Base-by-base conservation (phyloP, 1,140 invertebrate species). In the Myzus persicae region DNA sequence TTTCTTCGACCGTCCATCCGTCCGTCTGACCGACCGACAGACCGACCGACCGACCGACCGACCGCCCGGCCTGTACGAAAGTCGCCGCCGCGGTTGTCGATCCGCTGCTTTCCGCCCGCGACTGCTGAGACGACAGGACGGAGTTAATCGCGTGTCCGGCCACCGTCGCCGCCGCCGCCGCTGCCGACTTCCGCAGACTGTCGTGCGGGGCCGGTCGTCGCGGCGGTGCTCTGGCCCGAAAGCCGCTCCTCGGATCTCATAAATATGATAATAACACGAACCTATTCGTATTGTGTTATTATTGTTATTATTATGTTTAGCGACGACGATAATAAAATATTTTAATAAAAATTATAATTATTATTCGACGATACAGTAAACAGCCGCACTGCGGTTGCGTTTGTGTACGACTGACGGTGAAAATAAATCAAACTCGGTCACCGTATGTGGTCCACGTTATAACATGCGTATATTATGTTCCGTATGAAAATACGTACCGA, bases 381-480 rank as follows among this genome's bases (percentile, higher is more conserved):
- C 59, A n/a, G 14, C 59, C 31, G 59, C 31, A 4, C 59, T 9
- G 31, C 31, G 31, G 59, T 54, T 6, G 54, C 0, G 59, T 11
- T 26, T 31, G 11, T 22, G 59, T 18, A 67, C 31, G 31, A n/a
- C 14, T 0, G 59, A 36, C 59, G 59, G 59, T 76, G 59, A n/a
- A 76, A n/a, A 76, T 76, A 76, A 76, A 76, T 76, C 59, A n/a
- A n/a, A 76, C 59, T 9, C 59, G 59, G 59, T 76, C 59, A n/a
- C 59, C 59, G 59, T 76, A 76, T 76, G 59, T 76, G 59, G 59
- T 76, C 59, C 59, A 76, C 31, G 2, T 76, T n/a, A 18, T 76
- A 67, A 67, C 59, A 51, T 22, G 48, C 18, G 48, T 7, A 51
- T 5, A 67, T 67, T 18, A 11, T 36, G 31, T 76, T 76, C n/a